Percentiles rank a stretch among this genome's conserved stretches.
Evolutionary conservation across 2,797 vertebrate genomes (phyloP).

Genomic region (Hapalemur alaotrensis): DNA sequence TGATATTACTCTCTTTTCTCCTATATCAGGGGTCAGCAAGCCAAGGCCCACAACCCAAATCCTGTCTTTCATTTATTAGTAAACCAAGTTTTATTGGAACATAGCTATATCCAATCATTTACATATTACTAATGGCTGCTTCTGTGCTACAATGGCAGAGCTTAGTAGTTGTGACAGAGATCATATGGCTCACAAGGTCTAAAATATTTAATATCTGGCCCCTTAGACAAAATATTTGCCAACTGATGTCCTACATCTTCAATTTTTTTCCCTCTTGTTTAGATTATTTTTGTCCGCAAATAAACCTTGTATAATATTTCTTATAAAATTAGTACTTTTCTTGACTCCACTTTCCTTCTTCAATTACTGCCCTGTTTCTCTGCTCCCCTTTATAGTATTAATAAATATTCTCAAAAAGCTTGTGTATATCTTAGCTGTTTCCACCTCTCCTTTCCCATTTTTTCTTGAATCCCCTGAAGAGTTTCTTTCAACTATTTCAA

Average conservation of each 20-base stretch:
- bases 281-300: neutral
- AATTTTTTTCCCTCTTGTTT: neutral
- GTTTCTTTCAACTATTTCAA: slow-evolving; percentile 20
- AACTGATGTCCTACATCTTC: neutral
- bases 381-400: neutral
- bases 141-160: neutral
- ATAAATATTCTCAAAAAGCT: neutral
- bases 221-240: slow-evolving; percentile 4
- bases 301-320: neutral
- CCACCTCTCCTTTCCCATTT: neutral
- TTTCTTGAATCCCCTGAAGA: neutral
- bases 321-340: neutral
- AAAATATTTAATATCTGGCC: slow-evolving; percentile 20
- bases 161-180: neutral
- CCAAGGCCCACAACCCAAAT: neutral
- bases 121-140: neutral
- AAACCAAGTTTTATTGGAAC: neutral
- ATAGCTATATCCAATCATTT: neutral
- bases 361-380: neutral
- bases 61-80: neutral
- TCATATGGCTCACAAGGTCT: neutral
- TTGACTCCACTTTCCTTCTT: neutral
- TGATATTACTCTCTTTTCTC: neutral
- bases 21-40: neutral
- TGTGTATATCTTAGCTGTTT: neutral